Conservation (phyloP, 2,113 vertebrate species). For the Orthonyx spaldingii region DNA sequence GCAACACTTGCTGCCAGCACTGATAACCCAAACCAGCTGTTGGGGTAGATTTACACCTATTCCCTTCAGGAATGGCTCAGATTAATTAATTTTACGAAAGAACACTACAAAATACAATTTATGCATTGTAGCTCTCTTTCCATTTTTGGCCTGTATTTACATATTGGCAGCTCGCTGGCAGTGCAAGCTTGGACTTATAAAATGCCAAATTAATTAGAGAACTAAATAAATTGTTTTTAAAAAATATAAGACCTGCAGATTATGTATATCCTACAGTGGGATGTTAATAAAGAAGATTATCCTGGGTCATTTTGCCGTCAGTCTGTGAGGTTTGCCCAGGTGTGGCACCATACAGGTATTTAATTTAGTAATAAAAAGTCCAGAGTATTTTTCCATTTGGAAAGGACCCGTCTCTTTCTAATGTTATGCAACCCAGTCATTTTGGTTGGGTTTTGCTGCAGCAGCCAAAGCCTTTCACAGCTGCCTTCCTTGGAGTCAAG, state of each 20-base stretch:
- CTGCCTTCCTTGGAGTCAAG: neutral
- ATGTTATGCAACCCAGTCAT: neutral
- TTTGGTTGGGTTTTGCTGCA: neutral
- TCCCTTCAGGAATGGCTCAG: neutral
- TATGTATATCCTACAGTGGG: neutral
- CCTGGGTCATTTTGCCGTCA: neutral
- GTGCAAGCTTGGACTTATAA: neutral
- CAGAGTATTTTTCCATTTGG: slow-evolving; percentile 29
- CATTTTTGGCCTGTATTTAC: neutral
- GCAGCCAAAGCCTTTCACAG: slow-evolving; percentile 11
- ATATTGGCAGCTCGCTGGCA: neutral
- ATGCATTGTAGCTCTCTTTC: neutral
- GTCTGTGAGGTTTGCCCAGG: neutral
- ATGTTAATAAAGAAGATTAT: neutral
- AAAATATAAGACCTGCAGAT: neutral
- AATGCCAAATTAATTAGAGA: neutral
- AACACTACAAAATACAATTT: neutral
- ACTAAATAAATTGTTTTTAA: neutral
- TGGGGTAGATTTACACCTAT: neutral
- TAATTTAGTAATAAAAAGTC: neutral
- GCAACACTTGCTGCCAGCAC: neutral
- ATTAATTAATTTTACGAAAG: neutral
- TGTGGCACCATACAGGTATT: neutral
- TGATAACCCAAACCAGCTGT: neutral
- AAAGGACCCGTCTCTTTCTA: neutral